Percentiles rank a stretch among this genome's conserved stretches.
Conservation (phyloP, 2,888 invertebrate genomes). For the Hoplodrina ambigua region DNA sequence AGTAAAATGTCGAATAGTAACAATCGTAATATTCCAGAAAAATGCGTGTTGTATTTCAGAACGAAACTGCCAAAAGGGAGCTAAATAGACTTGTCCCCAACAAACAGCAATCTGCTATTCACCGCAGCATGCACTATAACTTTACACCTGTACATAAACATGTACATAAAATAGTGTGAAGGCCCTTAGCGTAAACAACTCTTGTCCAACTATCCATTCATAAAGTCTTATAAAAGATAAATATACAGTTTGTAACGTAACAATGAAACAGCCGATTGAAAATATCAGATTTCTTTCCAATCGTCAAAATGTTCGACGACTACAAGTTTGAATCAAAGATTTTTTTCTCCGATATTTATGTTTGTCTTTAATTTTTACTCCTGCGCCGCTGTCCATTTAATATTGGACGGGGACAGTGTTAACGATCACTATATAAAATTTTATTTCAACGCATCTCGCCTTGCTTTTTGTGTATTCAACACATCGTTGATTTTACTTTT, state of each 20-base stretch:
- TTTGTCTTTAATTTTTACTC: conserved; percentile 89
- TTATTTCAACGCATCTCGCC: conserved; percentile 86
- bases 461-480: conserved; percentile 84
- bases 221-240: conserved; percentile 80
- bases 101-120: conserved; percentile 53
- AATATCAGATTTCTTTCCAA: conserved; percentile 87
- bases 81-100: conserved; percentile 49
- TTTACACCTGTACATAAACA: conserved; percentile 50
- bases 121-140: conserved; percentile 44
- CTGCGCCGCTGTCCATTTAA: conserved; percentile 87
- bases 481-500: conserved; percentile 86
- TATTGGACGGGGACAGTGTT: conserved; percentile 86
- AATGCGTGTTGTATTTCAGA: conserved; percentile 3
- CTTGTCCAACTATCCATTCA: conserved; percentile 77
- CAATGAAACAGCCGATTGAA: conserved; percentile 80
- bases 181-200: conserved; percentile 66
- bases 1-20: not conserved
- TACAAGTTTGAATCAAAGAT: conserved; percentile 82
- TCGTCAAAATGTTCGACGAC: conserved; percentile 78
- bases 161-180: conserved; percentile 58
- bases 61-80: conserved; percentile 31
- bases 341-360: conserved; percentile 86
- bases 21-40: conserved; percentile 4
- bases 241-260: conserved; percentile 74
- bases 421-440: conserved; percentile 89